phyloP scores from a whole-genome alignment of 2,888 invertebrate species.

The Ophion slaviceki region DNA sequence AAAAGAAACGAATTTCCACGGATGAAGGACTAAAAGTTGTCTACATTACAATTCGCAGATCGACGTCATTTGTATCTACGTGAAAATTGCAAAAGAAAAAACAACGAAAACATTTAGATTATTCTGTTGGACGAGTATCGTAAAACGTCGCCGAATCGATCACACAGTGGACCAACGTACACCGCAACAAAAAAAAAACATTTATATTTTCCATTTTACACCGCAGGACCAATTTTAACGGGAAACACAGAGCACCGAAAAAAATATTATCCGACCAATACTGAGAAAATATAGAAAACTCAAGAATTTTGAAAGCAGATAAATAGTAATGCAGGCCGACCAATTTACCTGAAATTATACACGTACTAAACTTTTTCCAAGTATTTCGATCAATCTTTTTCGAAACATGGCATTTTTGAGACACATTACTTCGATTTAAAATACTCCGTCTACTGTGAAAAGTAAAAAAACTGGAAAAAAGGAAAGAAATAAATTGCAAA shows the following conservation, averaged over 20 bases:
- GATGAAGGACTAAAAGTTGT: neutral
- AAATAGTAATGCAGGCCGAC: constrained; percentile 1
- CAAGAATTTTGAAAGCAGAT: constrained; percentile 23
- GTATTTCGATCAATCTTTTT: constrained; percentile 7
- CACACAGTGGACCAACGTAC: constrained; percentile 35
- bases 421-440: neutral
- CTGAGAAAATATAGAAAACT: constrained; percentile 3
- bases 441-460: neutral
- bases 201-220: constrained; percentile 13
- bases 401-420: neutral
- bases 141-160: neutral
- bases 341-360: constrained; percentile 26
- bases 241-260: neutral
- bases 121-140: neutral
- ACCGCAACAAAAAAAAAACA: constrained; percentile 2
- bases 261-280: constrained; percentile 35
- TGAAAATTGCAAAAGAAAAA: neutral
- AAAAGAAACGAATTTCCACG: neutral
- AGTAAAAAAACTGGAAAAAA: neutral
- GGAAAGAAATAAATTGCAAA: neutral
- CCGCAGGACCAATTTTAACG: constrained; percentile 28
- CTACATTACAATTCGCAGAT: neutral
- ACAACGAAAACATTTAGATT: neutral
- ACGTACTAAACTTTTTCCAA: neutral
- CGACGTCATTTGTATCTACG: neutral